phyloP scores from a whole-genome alignment of 2,888 invertebrate genomes.

The Eupelmus urozonus region DNA sequence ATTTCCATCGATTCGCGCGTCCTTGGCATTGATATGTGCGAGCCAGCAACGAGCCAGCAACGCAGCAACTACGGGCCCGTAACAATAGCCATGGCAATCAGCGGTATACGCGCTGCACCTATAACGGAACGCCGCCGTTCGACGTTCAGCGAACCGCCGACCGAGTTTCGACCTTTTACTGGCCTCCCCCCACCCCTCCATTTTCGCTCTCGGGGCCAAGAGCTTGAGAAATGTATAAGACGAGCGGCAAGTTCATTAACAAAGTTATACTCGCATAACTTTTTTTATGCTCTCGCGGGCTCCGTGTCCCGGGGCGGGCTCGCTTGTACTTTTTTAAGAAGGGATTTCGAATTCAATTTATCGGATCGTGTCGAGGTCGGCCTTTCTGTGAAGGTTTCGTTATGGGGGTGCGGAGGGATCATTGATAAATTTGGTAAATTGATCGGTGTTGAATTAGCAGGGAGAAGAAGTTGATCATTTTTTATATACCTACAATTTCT shows the following conservation, averaged over 20 bases:
- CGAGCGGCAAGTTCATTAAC: slow-evolving; percentile 38
- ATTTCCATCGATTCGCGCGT: slow-evolving; percentile 47
- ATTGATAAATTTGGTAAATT: too few species aligned
- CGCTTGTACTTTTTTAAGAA: too few species aligned
- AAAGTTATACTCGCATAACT: slow-evolving; percentile 31
- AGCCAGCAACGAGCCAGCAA: background rate
- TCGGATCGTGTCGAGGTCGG: too few species aligned
- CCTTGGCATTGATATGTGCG: slow-evolving; percentile 47
- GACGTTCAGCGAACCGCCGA: slow-evolving; percentile 25
- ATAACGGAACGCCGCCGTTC: background rate
- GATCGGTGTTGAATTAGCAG: too few species aligned
- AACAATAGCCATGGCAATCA: background rate
- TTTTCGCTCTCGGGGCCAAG: background rate
- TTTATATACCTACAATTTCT: too few species aligned
- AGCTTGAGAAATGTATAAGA: slow-evolving; percentile 16
- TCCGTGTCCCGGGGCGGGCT: too few species aligned
- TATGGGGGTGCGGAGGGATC: too few species aligned
- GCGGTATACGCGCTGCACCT: background rate
- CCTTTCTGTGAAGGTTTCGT: too few species aligned
- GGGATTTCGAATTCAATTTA: too few species aligned
- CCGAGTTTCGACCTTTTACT: slow-evolving; percentile 11
- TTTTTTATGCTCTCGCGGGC: too few species aligned
- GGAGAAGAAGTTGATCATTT: too few species aligned
- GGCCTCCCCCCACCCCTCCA: background rate
- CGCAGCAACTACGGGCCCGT: background rate